phyloP scores from a whole-genome alignment of 2,797 vertebrate species.

The Nannoperca australis region DNA sequence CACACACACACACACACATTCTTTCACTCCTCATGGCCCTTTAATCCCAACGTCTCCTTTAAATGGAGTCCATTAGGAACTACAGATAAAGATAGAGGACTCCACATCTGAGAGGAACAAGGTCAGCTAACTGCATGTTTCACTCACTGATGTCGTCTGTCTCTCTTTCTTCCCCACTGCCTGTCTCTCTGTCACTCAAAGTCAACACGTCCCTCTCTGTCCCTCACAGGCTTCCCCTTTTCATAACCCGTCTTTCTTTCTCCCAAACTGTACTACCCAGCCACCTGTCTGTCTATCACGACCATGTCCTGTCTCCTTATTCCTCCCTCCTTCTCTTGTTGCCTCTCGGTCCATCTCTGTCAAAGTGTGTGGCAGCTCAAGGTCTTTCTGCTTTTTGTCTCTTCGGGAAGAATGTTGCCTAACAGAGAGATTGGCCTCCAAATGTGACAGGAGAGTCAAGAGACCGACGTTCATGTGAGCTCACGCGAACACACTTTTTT shows the following conservation, averaged over 20 bases:
- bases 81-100: conserved; percentile 47
- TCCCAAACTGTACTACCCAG: conserved; percentile 24
- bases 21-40: conserved; percentile 22
- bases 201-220: conserved; percentile 37
- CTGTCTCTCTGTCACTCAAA: conserved; percentile 62
- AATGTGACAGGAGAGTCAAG: conserved; percentile 55
- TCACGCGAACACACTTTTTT: conserved; percentile 22
- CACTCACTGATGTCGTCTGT: conserved; percentile 45
- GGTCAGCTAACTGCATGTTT: conserved; percentile 71
- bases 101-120: conserved; percentile 48
- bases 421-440: conserved; percentile 57
- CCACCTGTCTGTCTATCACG: conserved; percentile 51
- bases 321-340: conserved; percentile 23
- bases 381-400: conserved; percentile 54
- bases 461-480: conserved; percentile 12
- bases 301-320: conserved; percentile 4
- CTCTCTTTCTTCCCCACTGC: conserved; percentile 30
- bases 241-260: conserved; percentile 49
- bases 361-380: conserved; percentile 63
- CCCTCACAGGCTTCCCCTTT: conserved; percentile 23
- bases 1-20: too few relatives aligned
- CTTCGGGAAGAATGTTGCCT: conserved; percentile 39
- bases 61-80: conserved; percentile 66
- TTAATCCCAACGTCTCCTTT: conserved; percentile 48
- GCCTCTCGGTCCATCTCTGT: conserved; percentile 57